These are phyloP conservation scores for Siniperca undulata DNA, from an alignment of 2,797 vertebrate species.

Conservation along the genomic window DNA sequence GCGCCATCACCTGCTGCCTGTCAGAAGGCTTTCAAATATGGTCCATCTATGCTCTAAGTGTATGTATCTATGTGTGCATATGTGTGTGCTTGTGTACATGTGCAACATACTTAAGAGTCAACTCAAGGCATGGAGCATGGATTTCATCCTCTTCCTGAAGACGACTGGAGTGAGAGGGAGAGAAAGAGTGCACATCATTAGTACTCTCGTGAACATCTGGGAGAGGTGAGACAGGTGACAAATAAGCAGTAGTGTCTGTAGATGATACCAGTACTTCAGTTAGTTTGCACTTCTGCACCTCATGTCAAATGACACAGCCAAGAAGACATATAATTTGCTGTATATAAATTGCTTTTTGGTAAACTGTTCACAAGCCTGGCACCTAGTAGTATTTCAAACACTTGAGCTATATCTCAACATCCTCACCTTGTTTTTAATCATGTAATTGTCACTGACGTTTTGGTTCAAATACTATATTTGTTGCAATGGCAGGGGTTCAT, in stretches of 20 bases:
- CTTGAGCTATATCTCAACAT: slow-evolving; percentile 24
- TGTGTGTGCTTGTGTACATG: slow-evolving; percentile 31
- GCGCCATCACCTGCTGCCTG: slow-evolving; percentile 85
- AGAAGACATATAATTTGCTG: slow-evolving; percentile 37
- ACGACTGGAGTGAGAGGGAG: slow-evolving; percentile 24
- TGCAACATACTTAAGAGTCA: slow-evolving; percentile 55
- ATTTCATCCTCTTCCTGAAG: slow-evolving; percentile 32
- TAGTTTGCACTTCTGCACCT: slow-evolving; percentile 51
- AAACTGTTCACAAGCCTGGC: slow-evolving; percentile 23
- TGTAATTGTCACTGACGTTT: slow-evolving; percentile 48
- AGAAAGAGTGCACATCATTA: slow-evolving; percentile 61
- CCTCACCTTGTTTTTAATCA: slow-evolving; percentile 25
- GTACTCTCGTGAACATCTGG: slow-evolving; percentile 73
- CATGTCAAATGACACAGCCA: slow-evolving; percentile 46
- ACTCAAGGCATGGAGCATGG: slow-evolving; percentile 38
- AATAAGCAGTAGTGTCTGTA: slow-evolving; percentile 60
- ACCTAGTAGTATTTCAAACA: slow-evolving; percentile 23
- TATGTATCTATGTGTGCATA: slow-evolving; percentile 47
- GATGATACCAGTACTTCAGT: slow-evolving; percentile 49
- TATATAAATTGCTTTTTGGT: slow-evolving; percentile 50
- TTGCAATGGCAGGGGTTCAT: slow-evolving; percentile 20
- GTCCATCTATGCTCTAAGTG: slow-evolving; percentile 67
- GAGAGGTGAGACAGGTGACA: slow-evolving; percentile 59
- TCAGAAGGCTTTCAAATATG: slow-evolving; percentile 73
- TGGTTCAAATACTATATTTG: slow-evolving; percentile 48